phyloP scores from a whole-genome alignment of 2,888 invertebrate species.

The Cremastobaeus sp. region DNA sequence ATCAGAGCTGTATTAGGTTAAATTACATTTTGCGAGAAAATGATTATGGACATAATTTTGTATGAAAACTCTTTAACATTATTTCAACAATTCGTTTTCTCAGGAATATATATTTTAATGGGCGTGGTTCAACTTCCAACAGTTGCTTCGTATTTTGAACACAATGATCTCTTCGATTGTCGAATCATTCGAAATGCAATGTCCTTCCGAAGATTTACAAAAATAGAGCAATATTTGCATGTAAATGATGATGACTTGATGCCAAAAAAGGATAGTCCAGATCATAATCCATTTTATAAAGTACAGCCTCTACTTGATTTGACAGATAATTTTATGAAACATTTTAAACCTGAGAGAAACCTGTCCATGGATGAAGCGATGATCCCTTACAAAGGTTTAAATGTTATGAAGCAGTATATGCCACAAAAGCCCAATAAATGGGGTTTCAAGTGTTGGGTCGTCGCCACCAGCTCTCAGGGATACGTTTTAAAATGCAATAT shows the following conservation, averaged over 20 bases:
- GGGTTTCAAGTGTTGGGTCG: slow-evolving; percentile 25
- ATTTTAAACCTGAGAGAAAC: slow-evolving; percentile 24
- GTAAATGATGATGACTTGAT: not conserved
- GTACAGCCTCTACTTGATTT: slow-evolving; percentile 10
- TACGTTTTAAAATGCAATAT: slow-evolving; percentile 1
- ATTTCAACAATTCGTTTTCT: not conserved
- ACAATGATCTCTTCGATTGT: slow-evolving; percentile 2
- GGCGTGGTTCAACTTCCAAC: not conserved
- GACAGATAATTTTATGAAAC: slow-evolving; percentile 10
- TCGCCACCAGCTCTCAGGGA: slow-evolving; percentile 2
- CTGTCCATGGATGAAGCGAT: slow-evolving; percentile 33
- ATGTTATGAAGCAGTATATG: slow-evolving; percentile 33
- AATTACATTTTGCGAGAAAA: not conserved
- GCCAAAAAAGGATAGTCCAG: not conserved
- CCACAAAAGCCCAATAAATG: slow-evolving; percentile 35
- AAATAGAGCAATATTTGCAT: slow-evolving; percentile 22
- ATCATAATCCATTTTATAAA: slow-evolving; percentile 27
- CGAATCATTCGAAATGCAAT: slow-evolving; percentile 5
- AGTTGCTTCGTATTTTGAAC: not conserved
- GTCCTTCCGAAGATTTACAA: slow-evolving; percentile 5
- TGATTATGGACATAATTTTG: not conserved
- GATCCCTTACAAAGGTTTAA: slow-evolving; percentile 17
- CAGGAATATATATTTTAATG: not conserved
- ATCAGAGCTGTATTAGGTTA: not conserved
- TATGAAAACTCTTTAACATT: not conserved